phyloP scores from a whole-genome alignment of 2,797 vertebrate genomes.

The Sebastes hopkinsi region DNA sequence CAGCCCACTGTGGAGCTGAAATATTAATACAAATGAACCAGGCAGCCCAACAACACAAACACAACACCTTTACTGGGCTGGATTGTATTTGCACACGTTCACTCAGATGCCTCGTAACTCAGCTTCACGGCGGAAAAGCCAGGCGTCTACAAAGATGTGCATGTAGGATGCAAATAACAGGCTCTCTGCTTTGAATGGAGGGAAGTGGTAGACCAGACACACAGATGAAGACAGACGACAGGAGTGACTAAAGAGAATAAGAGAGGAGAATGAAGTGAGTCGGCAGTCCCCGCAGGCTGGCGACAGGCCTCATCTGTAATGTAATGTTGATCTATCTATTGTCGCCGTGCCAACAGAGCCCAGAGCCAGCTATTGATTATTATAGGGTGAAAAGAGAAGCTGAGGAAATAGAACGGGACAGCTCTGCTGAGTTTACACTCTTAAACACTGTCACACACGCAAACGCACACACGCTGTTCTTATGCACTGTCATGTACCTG shows the following conservation, averaged over 20 bases:
- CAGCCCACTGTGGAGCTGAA: constrained; percentile 64
- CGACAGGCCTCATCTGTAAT: constrained; percentile 69
- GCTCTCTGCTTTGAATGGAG: constrained; percentile 31
- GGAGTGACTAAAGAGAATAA: constrained; percentile 17
- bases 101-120: neutral
- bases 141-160: constrained; percentile 1
- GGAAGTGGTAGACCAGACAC: neutral
- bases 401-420: constrained; percentile 63
- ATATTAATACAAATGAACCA: constrained; percentile 73
- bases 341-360: constrained; percentile 58
- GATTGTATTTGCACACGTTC: constrained; percentile 24
- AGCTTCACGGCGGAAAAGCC: neutral
- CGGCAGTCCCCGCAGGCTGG: constrained; percentile 54
- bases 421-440: constrained; percentile 74
- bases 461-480: neutral
- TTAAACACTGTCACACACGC: constrained; percentile 32
- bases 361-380: constrained; percentile 63
- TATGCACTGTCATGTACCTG: constrained; percentile 43
- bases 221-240: constrained; percentile 24
- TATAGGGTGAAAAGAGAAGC: constrained; percentile 57
- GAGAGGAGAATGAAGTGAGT: constrained; percentile 36
- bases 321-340: constrained; percentile 72
- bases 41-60: constrained; percentile 49
- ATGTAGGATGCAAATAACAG: constrained; percentile 33
- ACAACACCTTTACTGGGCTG: constrained; percentile 27